Conservation (phyloP, 2,113 vertebrate species). For the Otocyon megalotis region DNA sequence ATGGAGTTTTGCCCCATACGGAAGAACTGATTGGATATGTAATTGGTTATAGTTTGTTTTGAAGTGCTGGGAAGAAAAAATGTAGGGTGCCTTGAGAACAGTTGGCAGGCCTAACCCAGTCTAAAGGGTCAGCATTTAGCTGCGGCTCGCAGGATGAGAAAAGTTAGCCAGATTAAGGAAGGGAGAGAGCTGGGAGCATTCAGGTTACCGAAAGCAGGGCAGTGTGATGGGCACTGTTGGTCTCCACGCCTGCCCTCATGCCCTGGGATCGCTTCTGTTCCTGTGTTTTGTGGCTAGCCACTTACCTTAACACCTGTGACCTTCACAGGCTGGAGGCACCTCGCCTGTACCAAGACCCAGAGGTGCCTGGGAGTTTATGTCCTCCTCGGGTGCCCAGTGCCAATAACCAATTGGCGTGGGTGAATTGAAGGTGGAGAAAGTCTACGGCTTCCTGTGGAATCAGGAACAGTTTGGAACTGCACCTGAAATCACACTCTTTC, state of each 20-base stretch:
- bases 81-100: neutral
- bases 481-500: neutral
- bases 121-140: neutral
- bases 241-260: accelerated
- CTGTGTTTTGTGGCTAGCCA: neutral
- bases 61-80: neutral
- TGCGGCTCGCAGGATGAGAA: neutral
- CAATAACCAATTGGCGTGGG: neutral
- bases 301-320: neutral
- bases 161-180: neutral
- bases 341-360: neutral
- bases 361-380: neutral
- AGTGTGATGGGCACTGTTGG: no score
- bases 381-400: neutral
- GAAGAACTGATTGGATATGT: neutral
- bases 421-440: neutral
- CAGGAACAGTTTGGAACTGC: neutral
- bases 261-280: neutral
- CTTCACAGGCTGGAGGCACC: neutral
- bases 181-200: neutral
- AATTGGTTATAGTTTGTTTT: neutral
- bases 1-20: neutral
- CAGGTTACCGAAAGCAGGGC: neutral
- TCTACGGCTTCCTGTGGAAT: neutral
- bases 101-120: neutral